phyloP scores from a whole-genome alignment of 2,888 invertebrate genomes.

The Carcina quercana region DNA sequence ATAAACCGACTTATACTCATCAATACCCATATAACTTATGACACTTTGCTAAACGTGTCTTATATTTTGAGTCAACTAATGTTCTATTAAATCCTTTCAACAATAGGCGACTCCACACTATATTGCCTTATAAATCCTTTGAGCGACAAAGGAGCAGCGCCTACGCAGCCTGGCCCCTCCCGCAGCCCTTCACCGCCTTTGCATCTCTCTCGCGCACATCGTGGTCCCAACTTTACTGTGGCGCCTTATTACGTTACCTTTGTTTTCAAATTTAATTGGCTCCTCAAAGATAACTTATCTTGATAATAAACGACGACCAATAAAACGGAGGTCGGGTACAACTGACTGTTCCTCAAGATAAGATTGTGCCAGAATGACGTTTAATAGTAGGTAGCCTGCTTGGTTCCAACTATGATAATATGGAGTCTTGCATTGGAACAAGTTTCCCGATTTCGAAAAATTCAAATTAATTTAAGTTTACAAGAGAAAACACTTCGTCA shows the following conservation, averaged over 20 bases:
- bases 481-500: slow-evolving; percentile 1
- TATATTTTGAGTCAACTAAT: no score
- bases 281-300: slow-evolving; percentile 71
- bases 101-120: slow-evolving; percentile 38
- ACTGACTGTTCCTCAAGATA: slow-evolving; percentile 59
- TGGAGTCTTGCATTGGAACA: slow-evolving; percentile 6
- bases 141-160: slow-evolving; percentile 58
- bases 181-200: slow-evolving; percentile 24
- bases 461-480: slow-evolving; percentile 1
- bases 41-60: no score
- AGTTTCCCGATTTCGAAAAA: slow-evolving; percentile 1
- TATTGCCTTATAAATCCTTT: slow-evolving; percentile 46
- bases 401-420: slow-evolving; percentile 19
- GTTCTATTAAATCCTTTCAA: slow-evolving; percentile 9
- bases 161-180: slow-evolving; percentile 52
- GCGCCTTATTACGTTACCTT: slow-evolving; percentile 73
- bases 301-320: slow-evolving; percentile 73
- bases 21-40: no score
- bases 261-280: slow-evolving; percentile 75
- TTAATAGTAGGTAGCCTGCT: slow-evolving; percentile 38
- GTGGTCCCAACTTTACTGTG: slow-evolving; percentile 40
- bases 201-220: slow-evolving; percentile 18
- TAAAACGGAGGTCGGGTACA: slow-evolving; percentile 64
- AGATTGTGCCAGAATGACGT: slow-evolving; percentile 53
- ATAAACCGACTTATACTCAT: no score